phyloP scores from a whole-genome alignment of 2,113 vertebrate genomes.

The Boulengeromyrus knoepffleri region DNA sequence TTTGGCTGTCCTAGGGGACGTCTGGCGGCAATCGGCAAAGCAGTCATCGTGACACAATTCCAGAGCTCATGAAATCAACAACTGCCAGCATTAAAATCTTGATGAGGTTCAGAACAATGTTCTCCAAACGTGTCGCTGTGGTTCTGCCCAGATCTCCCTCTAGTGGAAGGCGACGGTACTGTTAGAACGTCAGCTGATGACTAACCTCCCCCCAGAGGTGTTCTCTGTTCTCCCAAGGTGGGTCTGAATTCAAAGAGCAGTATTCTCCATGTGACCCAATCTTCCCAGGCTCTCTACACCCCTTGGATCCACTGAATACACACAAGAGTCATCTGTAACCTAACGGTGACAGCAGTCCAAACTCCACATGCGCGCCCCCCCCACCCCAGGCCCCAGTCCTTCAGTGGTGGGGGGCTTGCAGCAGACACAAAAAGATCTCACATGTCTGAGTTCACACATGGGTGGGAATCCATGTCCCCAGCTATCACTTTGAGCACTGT shows the following conservation, averaged over 20 bases:
- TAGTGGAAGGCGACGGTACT: background rate
- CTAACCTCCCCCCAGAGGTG: background rate
- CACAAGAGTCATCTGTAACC: background rate
- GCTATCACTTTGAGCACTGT: background rate
- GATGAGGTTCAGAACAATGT: background rate
- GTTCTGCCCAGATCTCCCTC: background rate
- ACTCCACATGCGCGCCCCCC: background rate
- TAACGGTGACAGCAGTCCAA: background rate
- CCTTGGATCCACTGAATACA: background rate
- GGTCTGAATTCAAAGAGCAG: background rate
- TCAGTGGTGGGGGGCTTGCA: background rate
- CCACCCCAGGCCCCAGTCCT: background rate
- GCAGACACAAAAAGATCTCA: background rate
- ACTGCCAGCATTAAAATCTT: background rate
- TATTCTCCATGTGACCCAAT: background rate
- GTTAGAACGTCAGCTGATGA: background rate
- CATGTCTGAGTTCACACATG: background rate
- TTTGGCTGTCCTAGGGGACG: background rate
- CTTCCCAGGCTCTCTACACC: background rate
- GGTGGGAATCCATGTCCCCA: background rate
- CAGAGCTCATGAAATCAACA: background rate
- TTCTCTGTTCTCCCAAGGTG: background rate
- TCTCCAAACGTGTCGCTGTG: background rate
- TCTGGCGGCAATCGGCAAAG: background rate
- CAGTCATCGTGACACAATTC: background rate